Conservation (phyloP, 2,113 vertebrate genomes). For the Tretioscincus oriximinensis region DNA sequence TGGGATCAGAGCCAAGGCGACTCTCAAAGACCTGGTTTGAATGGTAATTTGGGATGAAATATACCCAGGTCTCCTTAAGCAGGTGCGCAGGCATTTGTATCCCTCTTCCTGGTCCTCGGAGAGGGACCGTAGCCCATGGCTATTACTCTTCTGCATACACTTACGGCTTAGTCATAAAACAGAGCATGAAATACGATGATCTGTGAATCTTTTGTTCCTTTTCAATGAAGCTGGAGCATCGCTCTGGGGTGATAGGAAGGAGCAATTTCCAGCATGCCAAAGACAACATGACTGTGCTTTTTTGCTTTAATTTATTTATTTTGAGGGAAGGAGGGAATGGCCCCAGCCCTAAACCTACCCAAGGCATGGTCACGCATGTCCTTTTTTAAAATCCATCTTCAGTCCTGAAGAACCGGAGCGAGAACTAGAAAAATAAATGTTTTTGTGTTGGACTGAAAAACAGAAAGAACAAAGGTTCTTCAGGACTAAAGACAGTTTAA, state of each 20-base stretch:
- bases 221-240: neutral
- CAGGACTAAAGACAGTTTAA: too few relatives aligned
- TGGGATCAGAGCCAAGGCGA: neutral
- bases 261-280: too few relatives aligned
- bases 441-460: too few relatives aligned
- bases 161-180: neutral
- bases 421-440: too few relatives aligned
- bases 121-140: neutral
- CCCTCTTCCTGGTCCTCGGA: constrained; percentile 6
- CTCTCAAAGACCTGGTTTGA: constrained; percentile 20
- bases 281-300: too few relatives aligned
- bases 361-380: too few relatives aligned
- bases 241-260: neutral
- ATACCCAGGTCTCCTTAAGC: neutral
- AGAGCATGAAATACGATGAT: neutral
- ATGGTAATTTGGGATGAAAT: constrained; percentile 37
- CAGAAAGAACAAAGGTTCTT: too few relatives aligned
- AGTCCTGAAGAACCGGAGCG: too few relatives aligned
- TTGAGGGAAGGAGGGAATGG: too few relatives aligned
- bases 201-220: neutral
- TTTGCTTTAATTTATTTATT: too few relatives aligned
- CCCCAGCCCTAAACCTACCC: too few relatives aligned
- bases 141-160: neutral
- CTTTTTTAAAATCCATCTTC: too few relatives aligned
- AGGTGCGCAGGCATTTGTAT: neutral